Base-by-base conservation (phyloP, 2,888 invertebrate genomes). In the Oscheius sp. region DNA sequence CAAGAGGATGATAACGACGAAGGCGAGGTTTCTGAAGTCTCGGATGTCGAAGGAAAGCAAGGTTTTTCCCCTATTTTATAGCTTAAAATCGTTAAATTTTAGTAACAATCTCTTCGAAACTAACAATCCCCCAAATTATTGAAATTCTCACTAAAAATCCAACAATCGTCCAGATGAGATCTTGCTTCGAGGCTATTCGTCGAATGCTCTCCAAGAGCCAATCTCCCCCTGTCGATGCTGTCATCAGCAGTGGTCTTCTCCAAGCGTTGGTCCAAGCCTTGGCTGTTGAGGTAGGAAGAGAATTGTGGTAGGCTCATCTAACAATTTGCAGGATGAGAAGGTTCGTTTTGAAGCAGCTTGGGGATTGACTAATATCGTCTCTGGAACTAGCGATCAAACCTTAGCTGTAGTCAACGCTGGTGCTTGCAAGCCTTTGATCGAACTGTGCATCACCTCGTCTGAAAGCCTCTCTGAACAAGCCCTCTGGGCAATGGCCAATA, bases 271-370 rank as follows among this genome's bases (percentile, higher is more conserved):
- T 95, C 0, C 90, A 91, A 42, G 93, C 93, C 52, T 88, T 96
- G 69, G 10, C 25, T 45, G 73, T 83, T 17, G 65, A 79, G 67
- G 83, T 83, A 39, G 5, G 71, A 20, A 45, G 12, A 12, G 2
- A 12, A 17, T 34, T 34, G 20, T 3, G 29, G 17, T 65, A 73
- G 46, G 39, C 23, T 37, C 3, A 34, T 34, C 1, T 46, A 23
- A 3, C 15, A 71, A 77, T 61, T 65, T n/a, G n/a, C n/a, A 83
- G 81, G 81, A 84, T 70, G 86, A 87, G 20, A 86, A 87, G 39
- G 79, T 89, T 5, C 88, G 96, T 87, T 97, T 97, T 88, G 97
- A 97, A 88, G 92, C 96, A 0, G 92, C 96, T 0, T 98, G 97
- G 97, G 95, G 95, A 0, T 88, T 98, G 67, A 98, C 97, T 29